A percentile compares a stretch with the other conserved stretches of the same genome.
These are phyloP conservation scores for Steinernema feltiae DNA, from an alignment of 1,140 invertebrate species.

Conservation along the genomic window DNA sequence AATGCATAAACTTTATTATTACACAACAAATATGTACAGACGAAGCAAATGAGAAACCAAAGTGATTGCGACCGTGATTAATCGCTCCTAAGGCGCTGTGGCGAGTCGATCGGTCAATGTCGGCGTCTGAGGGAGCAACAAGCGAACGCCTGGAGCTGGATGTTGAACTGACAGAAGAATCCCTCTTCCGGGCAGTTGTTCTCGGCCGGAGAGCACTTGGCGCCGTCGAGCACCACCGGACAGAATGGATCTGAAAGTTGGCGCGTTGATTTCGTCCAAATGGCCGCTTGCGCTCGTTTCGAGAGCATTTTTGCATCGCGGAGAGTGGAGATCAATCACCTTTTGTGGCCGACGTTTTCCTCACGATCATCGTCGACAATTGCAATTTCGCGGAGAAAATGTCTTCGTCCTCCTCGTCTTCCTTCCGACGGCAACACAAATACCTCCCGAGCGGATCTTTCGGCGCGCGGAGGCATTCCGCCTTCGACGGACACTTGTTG, in stretches of 20 bases:
- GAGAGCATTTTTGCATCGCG: too few relatives aligned
- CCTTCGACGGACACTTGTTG: not conserved
- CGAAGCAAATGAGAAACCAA: not conserved
- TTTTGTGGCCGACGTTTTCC: not conserved
- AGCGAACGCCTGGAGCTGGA: not conserved
- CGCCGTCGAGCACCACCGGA: not conserved
- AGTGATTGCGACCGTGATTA: not conserved
- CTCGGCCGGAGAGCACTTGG: not conserved
- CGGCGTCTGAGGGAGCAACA: not conserved
- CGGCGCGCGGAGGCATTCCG: not conserved
- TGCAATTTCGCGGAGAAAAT: not conserved
- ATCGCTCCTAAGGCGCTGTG: not conserved
- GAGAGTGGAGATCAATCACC: not conserved
- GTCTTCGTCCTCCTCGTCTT: not conserved
- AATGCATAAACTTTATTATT: constrained; percentile 14
- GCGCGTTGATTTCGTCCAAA: too few relatives aligned
- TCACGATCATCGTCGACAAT: not conserved
- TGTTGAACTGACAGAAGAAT: constrained; percentile 9
- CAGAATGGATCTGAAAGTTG: constrained; percentile 3
- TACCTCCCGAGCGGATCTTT: not conserved
- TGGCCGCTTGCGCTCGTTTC: too few relatives aligned
- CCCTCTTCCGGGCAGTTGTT: not conserved
- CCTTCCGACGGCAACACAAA: not conserved
- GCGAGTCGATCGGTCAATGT: not conserved
- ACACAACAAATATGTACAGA: constrained; percentile 14